These are phyloP conservation scores for Tetranychus piercei DNA, from an alignment of 2,888 invertebrate genomes.

Conservation along the genomic window DNA sequence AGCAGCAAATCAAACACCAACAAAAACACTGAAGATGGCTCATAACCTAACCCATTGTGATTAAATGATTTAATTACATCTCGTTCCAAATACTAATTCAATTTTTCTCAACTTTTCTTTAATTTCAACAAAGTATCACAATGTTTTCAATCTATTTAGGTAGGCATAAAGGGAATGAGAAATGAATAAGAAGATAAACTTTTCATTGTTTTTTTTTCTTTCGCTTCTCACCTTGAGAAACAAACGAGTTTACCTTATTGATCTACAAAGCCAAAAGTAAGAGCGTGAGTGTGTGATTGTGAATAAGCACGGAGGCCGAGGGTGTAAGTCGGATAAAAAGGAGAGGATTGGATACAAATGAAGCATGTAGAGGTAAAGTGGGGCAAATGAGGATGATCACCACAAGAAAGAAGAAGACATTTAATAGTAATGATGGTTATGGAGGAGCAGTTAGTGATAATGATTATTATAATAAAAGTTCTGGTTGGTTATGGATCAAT, in stretches of 20 bases:
- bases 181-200: not conserved
- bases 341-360: not conserved
- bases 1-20: too few species aligned
- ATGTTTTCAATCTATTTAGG: too few species aligned
- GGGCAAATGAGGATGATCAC: not conserved
- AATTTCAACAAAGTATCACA: not conserved
- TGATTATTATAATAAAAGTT: not conserved
- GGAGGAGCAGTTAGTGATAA: not conserved
- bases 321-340: not conserved
- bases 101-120: not conserved
- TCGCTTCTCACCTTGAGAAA: not conserved
- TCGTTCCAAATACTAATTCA: not conserved
- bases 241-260: not conserved
- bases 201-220: not conserved
- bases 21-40: not conserved
- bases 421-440: not conserved
- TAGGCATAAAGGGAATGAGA: not conserved
- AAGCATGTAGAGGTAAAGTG: not conserved
- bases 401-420: not conserved
- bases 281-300: not conserved
- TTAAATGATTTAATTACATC: not conserved
- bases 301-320: not conserved
- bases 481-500: not conserved
- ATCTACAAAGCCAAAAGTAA: not conserved
- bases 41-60: not conserved